A percentile compares a stretch with the other conserved stretches of the same genome.
phyloP scores from a whole-genome alignment of 2,888 invertebrate species.

The Machimus atricapillus region DNA sequence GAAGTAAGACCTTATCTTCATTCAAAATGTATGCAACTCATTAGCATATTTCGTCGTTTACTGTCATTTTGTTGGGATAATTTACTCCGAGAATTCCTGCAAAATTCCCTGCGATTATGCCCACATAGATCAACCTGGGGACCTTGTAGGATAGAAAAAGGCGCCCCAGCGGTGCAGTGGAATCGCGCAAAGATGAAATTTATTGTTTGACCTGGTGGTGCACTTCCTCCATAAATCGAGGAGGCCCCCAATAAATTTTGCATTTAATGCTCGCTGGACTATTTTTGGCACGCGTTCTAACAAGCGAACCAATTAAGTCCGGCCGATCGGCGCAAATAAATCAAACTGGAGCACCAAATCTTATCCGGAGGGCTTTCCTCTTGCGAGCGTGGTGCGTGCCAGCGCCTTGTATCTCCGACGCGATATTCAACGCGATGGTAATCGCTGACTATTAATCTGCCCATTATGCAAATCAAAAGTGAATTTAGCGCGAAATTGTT shows the following conservation, averaged over 20 bases:
- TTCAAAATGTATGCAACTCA: background rate
- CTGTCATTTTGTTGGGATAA: background rate
- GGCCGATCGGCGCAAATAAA: conserved; percentile 10
- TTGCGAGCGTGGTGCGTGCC: conserved; percentile 4
- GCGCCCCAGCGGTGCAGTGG: background rate
- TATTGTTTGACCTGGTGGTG: background rate
- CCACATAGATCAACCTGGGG: background rate
- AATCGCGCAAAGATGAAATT: background rate
- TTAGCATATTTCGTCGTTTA: background rate
- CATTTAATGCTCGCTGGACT: background rate
- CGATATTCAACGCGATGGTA: conserved; percentile 9
- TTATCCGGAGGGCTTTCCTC: conserved; percentile 26
- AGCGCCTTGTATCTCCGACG: background rate
- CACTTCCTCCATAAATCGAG: conserved; percentile 17
- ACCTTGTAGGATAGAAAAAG: background rate
- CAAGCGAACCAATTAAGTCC: conserved; percentile 25
- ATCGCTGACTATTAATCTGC: conserved; percentile 30
- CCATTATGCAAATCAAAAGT: conserved; percentile 31
- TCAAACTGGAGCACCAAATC: conserved; percentile 2
- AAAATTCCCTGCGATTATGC: background rate
- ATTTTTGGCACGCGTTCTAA: conserved; percentile 39
- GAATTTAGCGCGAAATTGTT: background rate
- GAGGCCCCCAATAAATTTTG: conserved; percentile 2
- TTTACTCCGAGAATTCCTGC: background rate
- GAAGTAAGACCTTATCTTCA: background rate